These are phyloP conservation scores for Coccyzus lansbergi DNA, from an alignment of 2,797 vertebrate species.

Conservation along the genomic window DNA sequence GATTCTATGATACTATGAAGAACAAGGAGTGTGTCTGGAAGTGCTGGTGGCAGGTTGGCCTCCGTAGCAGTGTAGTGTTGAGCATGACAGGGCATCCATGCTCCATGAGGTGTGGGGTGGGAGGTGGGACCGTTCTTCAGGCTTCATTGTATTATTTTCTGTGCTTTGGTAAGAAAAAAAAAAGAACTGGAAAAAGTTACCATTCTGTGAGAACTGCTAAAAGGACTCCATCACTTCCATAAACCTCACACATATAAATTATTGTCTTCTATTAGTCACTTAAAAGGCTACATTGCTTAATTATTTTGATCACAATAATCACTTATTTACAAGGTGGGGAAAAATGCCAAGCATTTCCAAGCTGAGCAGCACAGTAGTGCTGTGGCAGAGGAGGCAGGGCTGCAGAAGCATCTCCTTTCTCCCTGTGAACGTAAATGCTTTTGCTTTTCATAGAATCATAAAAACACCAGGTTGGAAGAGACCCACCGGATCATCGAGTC, in stretches of 20 bases:
- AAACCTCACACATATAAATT: constrained; percentile 30
- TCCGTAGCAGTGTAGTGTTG: background rate
- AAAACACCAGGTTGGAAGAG: too few relatives aligned
- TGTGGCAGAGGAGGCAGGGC: background rate
- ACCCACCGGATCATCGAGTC: too few relatives aligned
- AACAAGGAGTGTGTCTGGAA: background rate
- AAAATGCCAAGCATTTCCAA: constrained; percentile 56
- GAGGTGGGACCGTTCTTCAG: background rate
- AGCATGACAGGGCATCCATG: fast-evolving
- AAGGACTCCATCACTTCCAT: constrained; percentile 30
- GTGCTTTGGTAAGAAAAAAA: background rate
- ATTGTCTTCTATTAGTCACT: constrained; percentile 28
- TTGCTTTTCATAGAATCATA: too few relatives aligned
- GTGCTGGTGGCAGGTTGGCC: background rate
- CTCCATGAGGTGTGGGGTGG: background rate
- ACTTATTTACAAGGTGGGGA: constrained; percentile 67
- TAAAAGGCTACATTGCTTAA: constrained; percentile 63
- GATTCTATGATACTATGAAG: too few relatives aligned
- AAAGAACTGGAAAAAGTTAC: background rate
- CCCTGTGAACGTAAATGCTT: background rate
- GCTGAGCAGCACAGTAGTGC: background rate
- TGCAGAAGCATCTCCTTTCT: background rate
- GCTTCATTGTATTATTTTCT: background rate
- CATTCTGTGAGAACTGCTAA: background rate
- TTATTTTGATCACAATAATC: constrained; percentile 67